Conservation (phyloP, 2,888 invertebrate genomes). For the Adelognathus sp. region DNA sequence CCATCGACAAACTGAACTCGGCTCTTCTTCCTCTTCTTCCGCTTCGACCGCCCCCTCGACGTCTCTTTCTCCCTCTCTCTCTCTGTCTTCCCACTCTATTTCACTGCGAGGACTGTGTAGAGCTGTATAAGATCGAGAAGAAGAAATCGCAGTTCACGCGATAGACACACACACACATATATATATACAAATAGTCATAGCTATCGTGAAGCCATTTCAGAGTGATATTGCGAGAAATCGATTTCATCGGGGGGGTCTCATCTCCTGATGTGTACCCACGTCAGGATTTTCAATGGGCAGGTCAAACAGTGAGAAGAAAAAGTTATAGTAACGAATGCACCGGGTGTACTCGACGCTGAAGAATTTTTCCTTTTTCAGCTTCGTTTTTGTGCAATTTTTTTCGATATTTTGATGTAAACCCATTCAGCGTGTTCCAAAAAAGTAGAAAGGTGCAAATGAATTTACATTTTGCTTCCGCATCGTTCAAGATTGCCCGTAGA, state of each 20-base stretch:
- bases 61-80: neutral
- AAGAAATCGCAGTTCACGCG: conserved; percentile 28
- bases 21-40: conserved; percentile 13
- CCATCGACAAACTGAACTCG: conserved; percentile 54
- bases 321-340: too few species aligned
- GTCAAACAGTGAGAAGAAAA: neutral
- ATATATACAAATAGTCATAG: neutral
- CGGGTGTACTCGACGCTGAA: too few species aligned
- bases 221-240: conserved; percentile 28
- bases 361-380: too few species aligned
- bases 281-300: neutral
- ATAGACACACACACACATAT: neutral
- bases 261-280: neutral
- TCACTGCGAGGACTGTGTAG: conserved; percentile 21
- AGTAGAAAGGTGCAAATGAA: too few species aligned
- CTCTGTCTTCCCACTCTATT: neutral
- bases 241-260: neutral
- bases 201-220: neutral
- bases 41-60: too few species aligned
- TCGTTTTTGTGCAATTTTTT: too few species aligned
- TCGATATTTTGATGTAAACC: too few species aligned
- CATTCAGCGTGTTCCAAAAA: too few species aligned
- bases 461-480: neutral
- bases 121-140: conserved; percentile 9
- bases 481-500: too few species aligned